Percentiles rank a stretch among this genome's conserved stretches.
Conservation (phyloP, 2,113 vertebrate species). For the Pangasianodon gigas region DNA sequence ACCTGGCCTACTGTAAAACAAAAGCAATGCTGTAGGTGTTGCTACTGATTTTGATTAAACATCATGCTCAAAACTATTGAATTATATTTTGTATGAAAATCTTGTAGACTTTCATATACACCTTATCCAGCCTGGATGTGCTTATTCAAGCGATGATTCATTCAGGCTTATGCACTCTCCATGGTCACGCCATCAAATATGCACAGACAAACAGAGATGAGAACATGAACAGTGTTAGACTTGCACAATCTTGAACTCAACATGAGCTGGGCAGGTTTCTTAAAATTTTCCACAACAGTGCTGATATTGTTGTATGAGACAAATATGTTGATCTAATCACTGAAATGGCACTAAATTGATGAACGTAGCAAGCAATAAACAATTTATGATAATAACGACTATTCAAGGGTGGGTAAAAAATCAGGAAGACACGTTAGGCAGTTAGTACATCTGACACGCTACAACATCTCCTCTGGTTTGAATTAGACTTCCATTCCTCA, state of each 20-base stretch:
- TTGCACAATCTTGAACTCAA: conserved; percentile 44
- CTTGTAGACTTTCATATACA: background rate
- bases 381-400: conserved; percentile 3
- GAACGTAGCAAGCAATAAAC: conserved; percentile 31
- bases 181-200: conserved; percentile 30
- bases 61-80: background rate
- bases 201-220: conserved; percentile 27
- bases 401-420: conserved; percentile 33
- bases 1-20: background rate
- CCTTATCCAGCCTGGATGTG: conserved; percentile 21
- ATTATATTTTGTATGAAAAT: background rate
- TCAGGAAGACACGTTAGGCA: conserved; percentile 34
- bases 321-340: conserved; percentile 29
- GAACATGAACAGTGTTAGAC: conserved; percentile 18
- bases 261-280: conserved; percentile 15
- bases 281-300: conserved; percentile 15
- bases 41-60: background rate
- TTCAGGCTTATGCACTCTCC: conserved; percentile 33
- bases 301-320: background rate
- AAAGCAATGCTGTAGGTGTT: background rate
- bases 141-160: conserved; percentile 9
- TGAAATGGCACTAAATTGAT: conserved; percentile 32
- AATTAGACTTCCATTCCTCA: conserved; percentile 55
- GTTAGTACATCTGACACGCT: conserved; percentile 37
- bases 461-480: conserved; percentile 49